Evolutionary conservation across 2,113 vertebrate genomes (phyloP).

Genomic region (Nycticryphes semicollaris): DNA sequence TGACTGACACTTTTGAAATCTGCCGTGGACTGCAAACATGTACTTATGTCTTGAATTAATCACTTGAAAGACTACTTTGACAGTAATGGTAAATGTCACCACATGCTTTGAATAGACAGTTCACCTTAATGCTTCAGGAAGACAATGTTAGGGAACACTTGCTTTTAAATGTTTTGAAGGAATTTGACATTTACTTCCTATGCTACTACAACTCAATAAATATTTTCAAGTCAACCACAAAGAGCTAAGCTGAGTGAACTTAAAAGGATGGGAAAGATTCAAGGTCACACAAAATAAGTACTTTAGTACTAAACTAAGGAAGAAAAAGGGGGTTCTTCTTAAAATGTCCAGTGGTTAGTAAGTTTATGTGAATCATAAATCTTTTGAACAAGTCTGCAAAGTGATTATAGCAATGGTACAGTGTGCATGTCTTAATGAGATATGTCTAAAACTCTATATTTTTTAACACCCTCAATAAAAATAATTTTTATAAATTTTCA

Average conservation of each 20-base stretch:
- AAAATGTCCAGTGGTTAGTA: background rate
- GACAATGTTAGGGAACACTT: background rate
- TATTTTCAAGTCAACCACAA: background rate
- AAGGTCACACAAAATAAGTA: background rate
- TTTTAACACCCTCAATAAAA: background rate
- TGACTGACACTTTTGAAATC: background rate
- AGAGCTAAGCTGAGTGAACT: background rate
- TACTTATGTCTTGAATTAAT: background rate
- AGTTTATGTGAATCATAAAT: background rate
- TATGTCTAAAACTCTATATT: background rate
- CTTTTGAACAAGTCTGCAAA: background rate
- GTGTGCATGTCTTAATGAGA: background rate
- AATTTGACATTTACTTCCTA: slow-evolving; percentile 4
- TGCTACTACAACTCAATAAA: background rate
- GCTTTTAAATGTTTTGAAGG: slow-evolving; percentile 13
- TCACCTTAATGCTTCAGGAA: background rate
- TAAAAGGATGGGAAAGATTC: background rate
- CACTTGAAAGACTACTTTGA: background rate
- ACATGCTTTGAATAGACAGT: background rate
- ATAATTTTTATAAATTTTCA: background rate
- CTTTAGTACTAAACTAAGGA: background rate
- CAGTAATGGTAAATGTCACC: background rate
- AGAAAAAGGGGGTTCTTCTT: background rate
- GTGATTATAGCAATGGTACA: background rate
- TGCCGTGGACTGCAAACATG: background rate